Evolutionary conservation across 2,888 invertebrate species (phyloP).

Genomic region (Thysanoteuthis rhombus): DNA sequence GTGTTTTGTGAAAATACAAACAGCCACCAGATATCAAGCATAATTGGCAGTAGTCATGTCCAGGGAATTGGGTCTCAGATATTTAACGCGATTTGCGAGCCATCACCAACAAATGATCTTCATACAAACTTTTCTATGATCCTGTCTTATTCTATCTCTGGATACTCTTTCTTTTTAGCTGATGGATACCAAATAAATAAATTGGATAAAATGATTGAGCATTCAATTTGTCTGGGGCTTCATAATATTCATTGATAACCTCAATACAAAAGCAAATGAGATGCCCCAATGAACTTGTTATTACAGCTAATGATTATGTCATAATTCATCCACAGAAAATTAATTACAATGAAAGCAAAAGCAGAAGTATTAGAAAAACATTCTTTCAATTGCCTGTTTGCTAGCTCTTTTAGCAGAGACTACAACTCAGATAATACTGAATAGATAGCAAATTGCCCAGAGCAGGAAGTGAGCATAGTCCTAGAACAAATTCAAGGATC

Average conservation of each 20-base stretch:
- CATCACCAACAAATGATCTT: neutral
- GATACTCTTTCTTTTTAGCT: neutral
- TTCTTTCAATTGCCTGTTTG: neutral
- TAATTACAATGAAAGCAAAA: neutral
- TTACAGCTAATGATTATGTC: neutral
- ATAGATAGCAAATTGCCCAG: neutral
- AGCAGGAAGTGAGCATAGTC: neutral
- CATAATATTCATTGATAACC: neutral
- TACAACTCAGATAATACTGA: neutral
- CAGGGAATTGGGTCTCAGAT: neutral
- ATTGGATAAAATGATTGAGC: neutral
- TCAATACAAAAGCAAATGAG: neutral
- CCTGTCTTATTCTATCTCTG: neutral
- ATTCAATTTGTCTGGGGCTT: neutral
- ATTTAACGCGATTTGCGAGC: neutral
- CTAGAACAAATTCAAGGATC: neutral
- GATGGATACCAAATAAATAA: neutral
- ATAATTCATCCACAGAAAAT: neutral
- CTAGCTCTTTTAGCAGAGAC: neutral
- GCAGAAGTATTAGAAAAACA: neutral
- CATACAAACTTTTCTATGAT: too few relatives aligned
- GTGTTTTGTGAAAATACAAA: neutral
- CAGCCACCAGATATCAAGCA: neutral
- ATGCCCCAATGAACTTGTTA: neutral
- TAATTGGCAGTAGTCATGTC: neutral